These are phyloP conservation scores for Murina feae DNA, from an alignment of 2,113 vertebrate genomes.

Conservation along the genomic window DNA sequence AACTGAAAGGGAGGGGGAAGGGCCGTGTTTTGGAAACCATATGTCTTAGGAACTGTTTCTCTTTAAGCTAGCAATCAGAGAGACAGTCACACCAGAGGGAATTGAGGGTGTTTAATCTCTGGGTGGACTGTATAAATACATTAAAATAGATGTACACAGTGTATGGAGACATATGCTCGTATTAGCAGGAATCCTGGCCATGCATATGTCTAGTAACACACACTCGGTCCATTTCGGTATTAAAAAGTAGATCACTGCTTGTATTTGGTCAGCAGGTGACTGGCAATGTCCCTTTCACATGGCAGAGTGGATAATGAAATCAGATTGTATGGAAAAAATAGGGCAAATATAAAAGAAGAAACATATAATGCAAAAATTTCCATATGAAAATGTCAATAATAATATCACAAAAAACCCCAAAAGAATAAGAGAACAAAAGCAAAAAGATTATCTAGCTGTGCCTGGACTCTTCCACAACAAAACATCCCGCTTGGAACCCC, in stretches of 20 bases:
- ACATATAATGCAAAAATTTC: conserved; percentile 72
- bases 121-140: conserved; percentile 56
- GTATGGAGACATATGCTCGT: conserved; percentile 52
- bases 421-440: conserved; percentile 73
- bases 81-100: conserved; percentile 56
- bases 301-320: conserved; percentile 46
- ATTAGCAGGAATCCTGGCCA: conserved; percentile 25
- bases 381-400: conserved; percentile 81
- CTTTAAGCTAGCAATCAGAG: conserved; percentile 59
- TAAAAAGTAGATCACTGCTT: conserved; percentile 59
- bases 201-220: conserved; percentile 18
- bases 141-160: conserved; percentile 65
- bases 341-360: conserved; percentile 73
- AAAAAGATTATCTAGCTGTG: conserved; percentile 74
- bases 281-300: conserved; percentile 55
- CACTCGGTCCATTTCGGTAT: neutral
- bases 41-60: conserved; percentile 52
- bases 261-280: conserved; percentile 65
- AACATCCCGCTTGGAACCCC: conserved; percentile 33
- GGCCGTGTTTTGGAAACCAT: conserved; percentile 69
- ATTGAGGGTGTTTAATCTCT: conserved; percentile 62
- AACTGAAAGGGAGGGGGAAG: conserved; percentile 58
- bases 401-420: conserved; percentile 68
- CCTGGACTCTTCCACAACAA: conserved; percentile 52
- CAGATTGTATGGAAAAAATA: conserved; percentile 51